These are phyloP conservation scores for Artemia sinica DNA, from an alignment of 2,888 invertebrate species.

Conservation along the genomic window DNA sequence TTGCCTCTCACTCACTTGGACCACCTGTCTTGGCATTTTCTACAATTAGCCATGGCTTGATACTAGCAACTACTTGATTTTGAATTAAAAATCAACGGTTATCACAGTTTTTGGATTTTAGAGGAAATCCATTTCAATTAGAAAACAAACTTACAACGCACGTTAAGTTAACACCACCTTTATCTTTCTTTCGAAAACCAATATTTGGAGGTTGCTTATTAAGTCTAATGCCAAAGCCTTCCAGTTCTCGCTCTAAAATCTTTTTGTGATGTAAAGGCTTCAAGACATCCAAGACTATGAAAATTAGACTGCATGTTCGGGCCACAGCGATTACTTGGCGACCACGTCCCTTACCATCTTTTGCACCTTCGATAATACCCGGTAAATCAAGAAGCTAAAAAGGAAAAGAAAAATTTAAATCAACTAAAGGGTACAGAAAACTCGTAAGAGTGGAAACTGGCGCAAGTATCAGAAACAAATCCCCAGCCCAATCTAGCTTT, in stretches of 20 bases:
- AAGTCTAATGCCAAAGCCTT: constrained; percentile 88
- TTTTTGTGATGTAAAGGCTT: constrained; percentile 94
- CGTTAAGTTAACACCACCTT: constrained; percentile 93
- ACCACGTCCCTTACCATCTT: constrained; percentile 97
- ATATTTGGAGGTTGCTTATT: constrained; percentile 97
- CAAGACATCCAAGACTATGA: constrained; percentile 89
- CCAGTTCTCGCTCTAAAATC: constrained; percentile 89
- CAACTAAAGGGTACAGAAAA: too few species aligned
- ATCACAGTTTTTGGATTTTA: too few species aligned
- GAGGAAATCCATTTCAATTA: background rate
- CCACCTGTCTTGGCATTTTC: too few species aligned
- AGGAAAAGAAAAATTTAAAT: constrained; percentile 18
- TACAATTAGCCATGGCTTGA: too few species aligned
- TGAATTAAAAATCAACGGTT: too few species aligned
- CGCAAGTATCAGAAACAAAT: too few species aligned
- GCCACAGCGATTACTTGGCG: constrained; percentile 98
- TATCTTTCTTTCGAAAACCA: constrained; percentile 86
- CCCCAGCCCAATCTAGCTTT: too few species aligned
- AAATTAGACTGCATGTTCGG: constrained; percentile 89
- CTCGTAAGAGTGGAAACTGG: too few species aligned
- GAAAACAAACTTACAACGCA: constrained; percentile 44
- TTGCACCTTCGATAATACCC: constrained; percentile 99
- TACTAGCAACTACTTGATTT: too few species aligned
- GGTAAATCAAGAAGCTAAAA: constrained; percentile 83
- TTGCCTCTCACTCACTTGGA: too few species aligned